Evolutionary conservation across 1,140 invertebrate species (phyloP).

Genomic region (Rhopalosiphum padi): DNA sequence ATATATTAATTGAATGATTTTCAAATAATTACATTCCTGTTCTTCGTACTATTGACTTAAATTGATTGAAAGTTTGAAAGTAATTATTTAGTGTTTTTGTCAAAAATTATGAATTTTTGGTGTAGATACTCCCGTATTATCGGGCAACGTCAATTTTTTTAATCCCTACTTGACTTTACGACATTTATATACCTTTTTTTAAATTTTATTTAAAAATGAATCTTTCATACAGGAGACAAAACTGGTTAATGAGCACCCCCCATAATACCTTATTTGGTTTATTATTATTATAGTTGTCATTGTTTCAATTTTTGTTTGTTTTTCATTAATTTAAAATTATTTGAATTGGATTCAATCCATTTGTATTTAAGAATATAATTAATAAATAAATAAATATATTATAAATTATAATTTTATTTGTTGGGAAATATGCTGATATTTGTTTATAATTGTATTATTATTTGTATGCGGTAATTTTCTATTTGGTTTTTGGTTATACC

Average conservation of each 20-base stretch:
- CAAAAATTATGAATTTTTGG: background rate
- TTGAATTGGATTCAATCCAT: background rate
- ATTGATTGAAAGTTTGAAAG: background rate
- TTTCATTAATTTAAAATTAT: background rate
- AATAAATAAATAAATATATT: background rate
- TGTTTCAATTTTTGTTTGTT: background rate
- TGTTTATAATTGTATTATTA: no score
- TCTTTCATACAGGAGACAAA: background rate
- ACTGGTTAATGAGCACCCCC: background rate
- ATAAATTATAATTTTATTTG: no score
- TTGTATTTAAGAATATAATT: background rate
- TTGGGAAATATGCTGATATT: no score
- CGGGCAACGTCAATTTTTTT: background rate
- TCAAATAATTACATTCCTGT: no score
- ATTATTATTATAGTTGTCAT: background rate
- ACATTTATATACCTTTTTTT: background rate
- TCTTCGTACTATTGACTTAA: background rate
- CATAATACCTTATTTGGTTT: background rate
- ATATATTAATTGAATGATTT: no score
- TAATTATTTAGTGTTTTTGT: background rate
- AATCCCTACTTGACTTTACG: background rate
- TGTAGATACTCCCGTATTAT: no score
- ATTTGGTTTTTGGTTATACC: no score
- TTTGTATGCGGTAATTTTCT: no score
- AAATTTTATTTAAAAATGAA: background rate